Conservation (phyloP, 1,140 invertebrate species). For the Euborellia annulipes region DNA sequence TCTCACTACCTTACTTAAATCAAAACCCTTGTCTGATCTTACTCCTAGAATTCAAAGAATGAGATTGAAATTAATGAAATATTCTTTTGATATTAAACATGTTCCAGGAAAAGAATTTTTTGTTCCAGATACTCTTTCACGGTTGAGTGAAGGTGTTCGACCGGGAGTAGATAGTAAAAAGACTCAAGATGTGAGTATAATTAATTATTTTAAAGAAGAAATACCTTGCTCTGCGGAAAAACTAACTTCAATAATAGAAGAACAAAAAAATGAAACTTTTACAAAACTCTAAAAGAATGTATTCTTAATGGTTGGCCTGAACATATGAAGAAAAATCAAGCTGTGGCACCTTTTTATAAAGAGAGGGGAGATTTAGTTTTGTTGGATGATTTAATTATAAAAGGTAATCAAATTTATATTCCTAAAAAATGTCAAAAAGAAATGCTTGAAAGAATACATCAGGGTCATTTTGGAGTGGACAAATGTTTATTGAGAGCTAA, state of each 20-base stretch:
- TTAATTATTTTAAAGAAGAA: background rate
- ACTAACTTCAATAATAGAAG: background rate
- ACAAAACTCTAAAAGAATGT: background rate
- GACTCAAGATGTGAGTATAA: background rate
- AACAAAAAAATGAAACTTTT: background rate
- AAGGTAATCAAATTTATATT: slow-evolving; percentile 14
- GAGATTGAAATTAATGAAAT: background rate
- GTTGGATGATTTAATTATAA: background rate
- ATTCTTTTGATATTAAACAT: background rate
- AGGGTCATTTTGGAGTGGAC: slow-evolving; percentile 23
- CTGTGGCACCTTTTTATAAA: background rate
- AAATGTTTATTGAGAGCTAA: slow-evolving; percentile 19
- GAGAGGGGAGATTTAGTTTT: background rate
- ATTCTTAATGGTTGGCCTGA: background rate
- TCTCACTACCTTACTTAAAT: too few species aligned
- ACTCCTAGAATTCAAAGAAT: too few species aligned
- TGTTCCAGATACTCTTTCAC: background rate
- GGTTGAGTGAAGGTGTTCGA: background rate
- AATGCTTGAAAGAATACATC: slow-evolving; percentile 19
- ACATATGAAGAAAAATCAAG: background rate
- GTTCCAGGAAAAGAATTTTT: background rate
- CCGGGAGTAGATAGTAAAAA: background rate
- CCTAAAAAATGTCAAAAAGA: slow-evolving; percentile 11
- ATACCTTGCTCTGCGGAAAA: background rate
- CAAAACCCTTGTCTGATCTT: too few species aligned